phyloP scores from a whole-genome alignment of 2,113 vertebrate species.

The Montifringilla adamsi region DNA sequence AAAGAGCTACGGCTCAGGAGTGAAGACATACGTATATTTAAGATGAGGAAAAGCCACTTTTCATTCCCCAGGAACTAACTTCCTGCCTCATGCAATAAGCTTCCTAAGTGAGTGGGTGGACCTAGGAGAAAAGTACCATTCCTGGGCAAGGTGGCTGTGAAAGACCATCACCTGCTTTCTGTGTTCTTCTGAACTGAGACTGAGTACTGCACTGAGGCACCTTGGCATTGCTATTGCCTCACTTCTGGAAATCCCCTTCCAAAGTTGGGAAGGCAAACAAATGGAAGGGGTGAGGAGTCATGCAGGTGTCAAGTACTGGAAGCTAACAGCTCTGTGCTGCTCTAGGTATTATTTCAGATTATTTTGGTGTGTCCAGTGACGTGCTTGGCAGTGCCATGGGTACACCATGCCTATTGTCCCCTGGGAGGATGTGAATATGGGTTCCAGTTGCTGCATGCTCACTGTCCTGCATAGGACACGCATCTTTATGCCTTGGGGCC shows the following conservation, averaged over 20 bases:
- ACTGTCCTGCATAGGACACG: rapidly evolving
- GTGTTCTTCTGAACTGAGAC: not conserved
- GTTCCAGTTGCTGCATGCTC: not conserved
- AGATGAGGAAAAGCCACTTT: not conserved
- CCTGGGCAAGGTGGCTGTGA: not conserved
- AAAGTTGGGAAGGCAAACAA: not conserved
- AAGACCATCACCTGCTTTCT: not conserved
- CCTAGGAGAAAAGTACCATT: not conserved
- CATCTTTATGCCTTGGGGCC: not conserved
- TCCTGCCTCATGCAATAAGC: not conserved
- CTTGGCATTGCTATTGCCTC: not conserved
- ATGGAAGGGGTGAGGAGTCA: not conserved
- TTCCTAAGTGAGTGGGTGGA: not conserved
- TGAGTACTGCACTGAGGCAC: not conserved
- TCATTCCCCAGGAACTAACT: not conserved
- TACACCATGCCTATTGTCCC: not conserved
- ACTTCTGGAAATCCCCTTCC: not conserved
- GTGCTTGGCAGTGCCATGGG: not conserved
- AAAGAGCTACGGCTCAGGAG: not conserved
- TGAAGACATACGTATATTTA: not conserved
- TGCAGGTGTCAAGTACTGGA: rapidly evolving
- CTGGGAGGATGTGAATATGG: rapidly evolving
- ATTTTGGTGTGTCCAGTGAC: not conserved
- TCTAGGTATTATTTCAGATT: not conserved
- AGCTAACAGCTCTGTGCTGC: not conserved